Percentiles rank a stretch among this genome's conserved stretches.
Evolutionary conservation across 2,113 vertebrate genomes (phyloP).

Genomic region (Pardalotus punctatus): DNA sequence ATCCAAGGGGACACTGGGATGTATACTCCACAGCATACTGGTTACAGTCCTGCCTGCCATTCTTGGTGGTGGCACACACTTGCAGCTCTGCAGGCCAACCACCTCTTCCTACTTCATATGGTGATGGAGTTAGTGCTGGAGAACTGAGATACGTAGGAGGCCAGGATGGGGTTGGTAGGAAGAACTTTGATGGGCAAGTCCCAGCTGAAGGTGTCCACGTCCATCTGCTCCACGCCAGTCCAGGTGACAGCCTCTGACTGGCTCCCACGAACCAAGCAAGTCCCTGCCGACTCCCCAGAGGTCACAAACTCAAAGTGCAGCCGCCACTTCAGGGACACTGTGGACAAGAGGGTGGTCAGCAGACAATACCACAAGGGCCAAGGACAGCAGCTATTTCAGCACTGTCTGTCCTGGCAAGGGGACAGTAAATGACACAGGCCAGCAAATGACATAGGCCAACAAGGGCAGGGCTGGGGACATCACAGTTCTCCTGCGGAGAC

Average conservation of each 20-base stretch:
- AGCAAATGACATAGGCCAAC: not conserved
- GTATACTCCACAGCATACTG: fast-evolving
- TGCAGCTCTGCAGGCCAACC: not conserved
- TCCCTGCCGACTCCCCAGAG: conserved; percentile 79
- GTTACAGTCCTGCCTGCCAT: not conserved
- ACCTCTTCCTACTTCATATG: conserved; percentile 74
- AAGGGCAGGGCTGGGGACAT: not conserved
- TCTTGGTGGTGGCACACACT: fast-evolving
- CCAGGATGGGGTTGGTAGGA: conserved; percentile 91
- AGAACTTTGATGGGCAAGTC: conserved; percentile 95
- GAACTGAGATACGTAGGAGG: conserved; percentile 89
- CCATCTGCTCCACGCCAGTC: conserved; percentile 88
- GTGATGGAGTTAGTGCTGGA: conserved; percentile 88
- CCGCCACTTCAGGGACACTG: conserved; percentile 63
- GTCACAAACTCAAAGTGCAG: conserved; percentile 94
- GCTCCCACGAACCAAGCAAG: conserved; percentile 81
- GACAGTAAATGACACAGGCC: not conserved
- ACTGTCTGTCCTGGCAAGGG: not conserved
- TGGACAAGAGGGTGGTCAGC: not conserved
- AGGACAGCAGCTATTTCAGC: not conserved
- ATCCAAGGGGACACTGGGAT: not conserved
- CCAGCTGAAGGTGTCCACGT: conserved; percentile 98
- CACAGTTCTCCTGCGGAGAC: fast-evolving
- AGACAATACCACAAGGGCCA: not conserved
- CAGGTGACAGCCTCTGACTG: conserved; percentile 85